A percentile compares a stretch with the other conserved stretches of the same genome.
phyloP scores from a whole-genome alignment of 2,797 vertebrate species.

The Distichodus sexfasciatus region DNA sequence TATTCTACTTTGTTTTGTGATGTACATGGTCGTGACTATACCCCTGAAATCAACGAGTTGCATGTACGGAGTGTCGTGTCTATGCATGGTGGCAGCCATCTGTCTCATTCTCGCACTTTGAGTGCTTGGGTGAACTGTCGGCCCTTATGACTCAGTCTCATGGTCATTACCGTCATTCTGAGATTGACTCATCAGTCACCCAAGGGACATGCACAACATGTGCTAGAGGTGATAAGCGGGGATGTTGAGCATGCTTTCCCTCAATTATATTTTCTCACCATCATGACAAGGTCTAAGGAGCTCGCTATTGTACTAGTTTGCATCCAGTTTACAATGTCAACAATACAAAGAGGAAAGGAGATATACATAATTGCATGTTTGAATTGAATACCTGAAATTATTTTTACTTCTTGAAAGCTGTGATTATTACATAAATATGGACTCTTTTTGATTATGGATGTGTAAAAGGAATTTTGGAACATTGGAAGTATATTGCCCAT shows the following conservation, averaged over 20 bases:
- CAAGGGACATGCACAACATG: slow-evolving; percentile 4
- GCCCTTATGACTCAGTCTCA: slow-evolving; percentile 19
- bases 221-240: not conserved
- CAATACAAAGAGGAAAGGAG: too few relatives aligned
- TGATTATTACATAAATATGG: too few relatives aligned
- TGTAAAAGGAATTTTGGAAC: not conserved
- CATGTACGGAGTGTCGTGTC: slow-evolving; percentile 24
- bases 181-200: slow-evolving; percentile 30
- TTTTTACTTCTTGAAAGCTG: too few relatives aligned
- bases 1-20: not conserved
- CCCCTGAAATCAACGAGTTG: slow-evolving; percentile 24
- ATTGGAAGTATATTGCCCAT: not conserved
- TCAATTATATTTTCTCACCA: not conserved
- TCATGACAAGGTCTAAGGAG: not conserved
- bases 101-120: slow-evolving; percentile 19
- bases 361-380: too few relatives aligned
- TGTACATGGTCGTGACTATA: slow-evolving; percentile 14
- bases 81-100: slow-evolving; percentile 32
- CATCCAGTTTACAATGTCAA: too few relatives aligned
- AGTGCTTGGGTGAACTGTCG: slow-evolving; percentile 7
- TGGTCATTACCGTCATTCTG: slow-evolving; percentile 19
- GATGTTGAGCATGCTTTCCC: not conserved
- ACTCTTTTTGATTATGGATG: not conserved
- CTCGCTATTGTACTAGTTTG: not conserved
- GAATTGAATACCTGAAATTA: too few relatives aligned